These are phyloP conservation scores for Podarcis muralis DNA, from an alignment of 2,113 vertebrate species.

Conservation along the genomic window DNA sequence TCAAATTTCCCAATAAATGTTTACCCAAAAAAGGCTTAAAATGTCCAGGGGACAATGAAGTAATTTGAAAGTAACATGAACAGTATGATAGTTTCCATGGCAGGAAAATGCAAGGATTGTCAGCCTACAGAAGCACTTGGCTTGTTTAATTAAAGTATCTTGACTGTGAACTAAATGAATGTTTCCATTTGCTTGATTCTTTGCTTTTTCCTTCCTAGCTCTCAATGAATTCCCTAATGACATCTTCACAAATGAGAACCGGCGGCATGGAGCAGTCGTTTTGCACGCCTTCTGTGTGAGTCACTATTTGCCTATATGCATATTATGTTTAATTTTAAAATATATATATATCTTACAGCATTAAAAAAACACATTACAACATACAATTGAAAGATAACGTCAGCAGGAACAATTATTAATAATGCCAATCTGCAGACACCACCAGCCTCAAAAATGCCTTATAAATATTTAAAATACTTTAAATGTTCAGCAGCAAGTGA, in stretches of 20 bases:
- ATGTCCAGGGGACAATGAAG: background rate
- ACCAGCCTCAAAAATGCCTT: background rate
- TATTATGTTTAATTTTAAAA: background rate
- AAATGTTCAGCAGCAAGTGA: background rate
- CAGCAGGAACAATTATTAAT: background rate
- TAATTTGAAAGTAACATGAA: background rate
- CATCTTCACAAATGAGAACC: slow-evolving; percentile 89
- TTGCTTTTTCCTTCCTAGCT: slow-evolving; percentile 75
- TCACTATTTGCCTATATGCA: slow-evolving; percentile 51
- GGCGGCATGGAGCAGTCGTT: slow-evolving; percentile 87
- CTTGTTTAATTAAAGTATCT: accelerated
- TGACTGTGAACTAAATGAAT: accelerated
- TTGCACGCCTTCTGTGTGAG: slow-evolving; percentile 95
- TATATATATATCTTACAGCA: too few species aligned
- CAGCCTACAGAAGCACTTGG: background rate
- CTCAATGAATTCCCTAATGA: slow-evolving; percentile 94
- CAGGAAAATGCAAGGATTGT: background rate
- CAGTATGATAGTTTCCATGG: background rate
- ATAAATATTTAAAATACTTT: background rate
- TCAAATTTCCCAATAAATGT: background rate
- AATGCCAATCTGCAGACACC: background rate
- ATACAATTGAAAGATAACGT: background rate
- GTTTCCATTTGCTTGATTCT: slow-evolving; percentile 26
- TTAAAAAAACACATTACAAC: background rate
- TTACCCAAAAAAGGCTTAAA: background rate